A percentile compares a stretch with the other conserved stretches of the same genome.
These are phyloP conservation scores for Scatophagus argus DNA, from an alignment of 2,113 vertebrate genomes.

Conservation along the genomic window DNA sequence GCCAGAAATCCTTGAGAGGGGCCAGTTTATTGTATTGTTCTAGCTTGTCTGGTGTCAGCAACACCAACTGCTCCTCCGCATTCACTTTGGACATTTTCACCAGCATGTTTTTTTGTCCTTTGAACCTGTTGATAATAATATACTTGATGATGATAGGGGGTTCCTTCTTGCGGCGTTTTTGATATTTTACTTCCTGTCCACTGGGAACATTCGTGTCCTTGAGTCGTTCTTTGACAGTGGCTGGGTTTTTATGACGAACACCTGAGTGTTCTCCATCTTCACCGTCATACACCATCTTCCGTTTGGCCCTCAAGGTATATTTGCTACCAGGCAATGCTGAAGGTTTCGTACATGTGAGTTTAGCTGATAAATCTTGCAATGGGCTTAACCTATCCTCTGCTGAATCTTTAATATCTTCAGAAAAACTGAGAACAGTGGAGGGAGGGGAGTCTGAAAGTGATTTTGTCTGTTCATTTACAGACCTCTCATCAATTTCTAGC, in stretches of 20 bases:
- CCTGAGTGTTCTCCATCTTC: conserved; percentile 89
- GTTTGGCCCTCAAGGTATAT: conserved; percentile 93
- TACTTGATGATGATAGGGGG: conserved; percentile 98
- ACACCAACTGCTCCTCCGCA: conserved; percentile 88
- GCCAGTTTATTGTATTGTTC: conserved; percentile 91
- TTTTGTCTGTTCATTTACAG: conserved; percentile 36
- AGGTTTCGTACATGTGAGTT: conserved; percentile 84
- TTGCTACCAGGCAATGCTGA: conserved; percentile 93
- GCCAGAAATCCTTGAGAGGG: conserved; percentile 97
- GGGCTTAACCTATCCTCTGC: conserved; percentile 51
- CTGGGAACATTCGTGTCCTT: conserved; percentile 74
- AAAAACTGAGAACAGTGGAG: background rate
- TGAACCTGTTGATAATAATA: conserved; percentile 99
- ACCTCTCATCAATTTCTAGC: conserved; percentile 11
- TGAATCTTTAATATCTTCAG: conserved; percentile 61
- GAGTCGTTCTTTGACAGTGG: conserved; percentile 76
- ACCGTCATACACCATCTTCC: conserved; percentile 90
- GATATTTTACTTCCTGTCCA: conserved; percentile 81
- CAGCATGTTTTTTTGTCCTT: conserved; percentile 99
- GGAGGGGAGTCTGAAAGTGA: conserved; percentile 2
- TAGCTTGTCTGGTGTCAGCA: conserved; percentile 92
- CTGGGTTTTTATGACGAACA: conserved; percentile 85
- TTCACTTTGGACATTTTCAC: conserved; percentile 95
- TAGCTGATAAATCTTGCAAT: conserved; percentile 76
- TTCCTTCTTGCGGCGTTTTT: conserved; percentile 93